Percentiles rank a stretch among this genome's conserved stretches.
Conservation (phyloP, 1,140 invertebrate genomes). For the Ips typographus region DNA sequence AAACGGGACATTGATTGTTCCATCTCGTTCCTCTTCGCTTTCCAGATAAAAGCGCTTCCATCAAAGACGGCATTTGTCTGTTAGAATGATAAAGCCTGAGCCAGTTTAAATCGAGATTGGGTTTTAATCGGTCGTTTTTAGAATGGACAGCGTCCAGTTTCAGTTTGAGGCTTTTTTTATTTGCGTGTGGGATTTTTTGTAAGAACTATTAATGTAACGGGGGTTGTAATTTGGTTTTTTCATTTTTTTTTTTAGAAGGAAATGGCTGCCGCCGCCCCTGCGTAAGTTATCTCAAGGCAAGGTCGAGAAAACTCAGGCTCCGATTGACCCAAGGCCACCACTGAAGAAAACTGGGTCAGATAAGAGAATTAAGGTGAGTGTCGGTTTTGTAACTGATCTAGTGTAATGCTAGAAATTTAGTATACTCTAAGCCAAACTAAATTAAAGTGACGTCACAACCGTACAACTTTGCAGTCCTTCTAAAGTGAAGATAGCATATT, state of each 20-base stretch:
- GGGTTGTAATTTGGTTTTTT: neutral
- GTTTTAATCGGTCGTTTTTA: slow-evolving; percentile 4
- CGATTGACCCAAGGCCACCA: slow-evolving; percentile 57
- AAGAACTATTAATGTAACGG: neutral
- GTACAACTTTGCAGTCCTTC: no score
- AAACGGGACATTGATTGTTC: no score
- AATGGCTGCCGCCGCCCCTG: slow-evolving; percentile 88
- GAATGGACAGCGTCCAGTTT: slow-evolving; percentile 25
- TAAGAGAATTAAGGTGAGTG: slow-evolving; percentile 74
- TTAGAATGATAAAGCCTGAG: no score
- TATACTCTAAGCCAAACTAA: no score
- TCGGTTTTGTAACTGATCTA: neutral
- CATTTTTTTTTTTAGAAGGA: slow-evolving; percentile 62
- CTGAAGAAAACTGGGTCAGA: slow-evolving; percentile 76
- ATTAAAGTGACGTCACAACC: no score
- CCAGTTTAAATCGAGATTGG: neutral
- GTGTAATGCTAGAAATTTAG: no score
- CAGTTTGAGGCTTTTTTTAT: slow-evolving; percentile 18
- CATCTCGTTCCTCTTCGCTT: no score
- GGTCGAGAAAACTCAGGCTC: slow-evolving; percentile 70
- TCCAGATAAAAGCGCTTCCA: no score
- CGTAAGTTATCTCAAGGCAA: slow-evolving; percentile 88
- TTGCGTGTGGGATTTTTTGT: slow-evolving; percentile 30
- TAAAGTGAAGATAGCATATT: no score
- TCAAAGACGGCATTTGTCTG: no score